Evolutionary conservation across 2,888 invertebrate species (phyloP).

Genomic region (Pantelozetes paolii): DNA sequence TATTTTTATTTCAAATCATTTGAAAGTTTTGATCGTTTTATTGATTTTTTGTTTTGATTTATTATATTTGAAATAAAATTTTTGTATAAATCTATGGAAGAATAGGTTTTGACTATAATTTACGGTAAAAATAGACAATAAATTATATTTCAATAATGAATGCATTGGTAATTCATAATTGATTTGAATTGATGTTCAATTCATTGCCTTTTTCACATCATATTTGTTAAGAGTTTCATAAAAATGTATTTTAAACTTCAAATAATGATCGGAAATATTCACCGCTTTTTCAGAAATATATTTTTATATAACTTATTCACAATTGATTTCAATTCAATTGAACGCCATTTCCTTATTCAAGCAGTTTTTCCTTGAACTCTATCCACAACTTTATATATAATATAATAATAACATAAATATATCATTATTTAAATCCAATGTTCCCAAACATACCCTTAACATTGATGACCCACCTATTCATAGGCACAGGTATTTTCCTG

Average conservation of each 20-base stretch:
- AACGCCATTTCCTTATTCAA: background rate
- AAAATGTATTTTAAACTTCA: background rate
- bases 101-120: no score
- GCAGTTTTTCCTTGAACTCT: background rate
- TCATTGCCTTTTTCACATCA: no score
- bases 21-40: no score
- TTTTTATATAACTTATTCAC: background rate
- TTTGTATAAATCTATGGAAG: no score
- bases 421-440: constrained; percentile 20
- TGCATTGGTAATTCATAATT: background rate
- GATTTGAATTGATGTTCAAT: background rate
- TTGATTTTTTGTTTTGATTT: no score
- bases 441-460: background rate
- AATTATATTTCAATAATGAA: background rate
- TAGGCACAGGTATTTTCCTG: constrained; percentile 8
- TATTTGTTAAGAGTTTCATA: background rate
- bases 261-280: constrained; percentile 3
- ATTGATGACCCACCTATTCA: constrained; percentile 13
- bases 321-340: background rate
- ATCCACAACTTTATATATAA: no score
- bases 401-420: constrained; percentile 24
- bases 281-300: background rate
- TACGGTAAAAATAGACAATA: background rate
- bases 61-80: no score
- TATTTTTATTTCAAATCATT: no score